Evolutionary conservation across 2,113 vertebrate genomes (phyloP).

Genomic region (Zootoca vivipara): DNA sequence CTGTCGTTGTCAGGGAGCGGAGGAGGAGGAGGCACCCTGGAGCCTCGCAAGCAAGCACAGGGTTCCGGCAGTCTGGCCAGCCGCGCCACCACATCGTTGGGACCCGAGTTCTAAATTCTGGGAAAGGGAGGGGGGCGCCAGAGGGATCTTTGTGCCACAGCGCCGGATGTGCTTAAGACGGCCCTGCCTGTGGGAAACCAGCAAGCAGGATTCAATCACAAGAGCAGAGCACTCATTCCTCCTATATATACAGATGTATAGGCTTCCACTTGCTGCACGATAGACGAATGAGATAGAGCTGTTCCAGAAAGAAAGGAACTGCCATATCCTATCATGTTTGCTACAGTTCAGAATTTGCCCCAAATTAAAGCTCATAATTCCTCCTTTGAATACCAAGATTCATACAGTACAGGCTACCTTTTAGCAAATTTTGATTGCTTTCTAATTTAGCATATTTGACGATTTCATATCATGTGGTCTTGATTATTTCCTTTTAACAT

Average conservation of each 20-base stretch:
- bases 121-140: no score
- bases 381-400: background rate
- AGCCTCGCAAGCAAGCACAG: no score
- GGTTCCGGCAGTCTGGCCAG: no score
- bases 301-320: background rate
- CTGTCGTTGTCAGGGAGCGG: no score
- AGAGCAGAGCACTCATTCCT: no score
- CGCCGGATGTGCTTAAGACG: no score
- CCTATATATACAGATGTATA: background rate
- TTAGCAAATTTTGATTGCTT: background rate
- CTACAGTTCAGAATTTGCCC: background rate
- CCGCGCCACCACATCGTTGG: no score
- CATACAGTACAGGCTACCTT: background rate
- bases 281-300: background rate
- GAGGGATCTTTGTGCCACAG: no score
- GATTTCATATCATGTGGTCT: background rate
- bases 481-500: background rate
- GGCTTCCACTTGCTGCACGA: background rate
- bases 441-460: background rate
- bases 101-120: no score
- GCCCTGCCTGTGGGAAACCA: no score
- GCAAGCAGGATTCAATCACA: no score
- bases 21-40: no score
- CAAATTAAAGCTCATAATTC: background rate
- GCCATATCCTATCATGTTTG: background rate